Percentiles rank a stretch among this genome's conserved stretches.
Conservation (phyloP, 1,140 invertebrate genomes). For the Formica exsecta region DNA sequence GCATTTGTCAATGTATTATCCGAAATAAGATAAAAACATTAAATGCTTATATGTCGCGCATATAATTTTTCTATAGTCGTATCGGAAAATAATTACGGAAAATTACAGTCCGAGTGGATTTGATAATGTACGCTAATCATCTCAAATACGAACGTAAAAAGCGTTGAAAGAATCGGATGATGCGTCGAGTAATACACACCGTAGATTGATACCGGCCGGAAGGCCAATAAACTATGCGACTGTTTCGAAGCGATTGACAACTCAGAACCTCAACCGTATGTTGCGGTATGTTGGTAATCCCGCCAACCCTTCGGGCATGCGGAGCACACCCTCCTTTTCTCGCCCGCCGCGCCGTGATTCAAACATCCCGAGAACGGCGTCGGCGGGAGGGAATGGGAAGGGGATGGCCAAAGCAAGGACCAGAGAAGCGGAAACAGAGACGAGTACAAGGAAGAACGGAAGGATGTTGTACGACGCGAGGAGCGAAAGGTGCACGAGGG, state of each 20-base stretch:
- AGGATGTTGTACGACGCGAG: constrained; percentile 7
- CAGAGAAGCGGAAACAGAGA: constrained; percentile 63
- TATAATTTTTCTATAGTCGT: not conserved
- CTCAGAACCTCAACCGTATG: constrained; percentile 49
- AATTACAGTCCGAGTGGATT: not conserved
- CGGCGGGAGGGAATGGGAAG: no score
- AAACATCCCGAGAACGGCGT: constrained; percentile 58
- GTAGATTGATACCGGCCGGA: constrained; percentile 31
- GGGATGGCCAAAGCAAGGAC: constrained; percentile 18
- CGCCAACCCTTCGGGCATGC: constrained; percentile 60
- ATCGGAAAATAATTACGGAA: not conserved
- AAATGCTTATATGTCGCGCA: not conserved
- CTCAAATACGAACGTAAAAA: not conserved
- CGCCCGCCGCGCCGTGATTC: constrained; percentile 22
- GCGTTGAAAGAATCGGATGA: not conserved
- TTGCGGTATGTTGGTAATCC: constrained; percentile 71
- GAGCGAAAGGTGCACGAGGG: not conserved
- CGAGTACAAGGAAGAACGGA: constrained; percentile 44
- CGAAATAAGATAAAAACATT: not conserved
- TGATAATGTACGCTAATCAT: not conserved
- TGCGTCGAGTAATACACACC: not conserved
- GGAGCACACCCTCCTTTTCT: constrained; percentile 34
- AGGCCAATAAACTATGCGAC: constrained; percentile 51
- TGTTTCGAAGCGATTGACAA: constrained; percentile 58
- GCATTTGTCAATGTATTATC: not conserved